Evolutionary conservation across 2,797 vertebrate species (phyloP), one percentile per base, ranked within the genome.

Genomic region (Lepilemur septentrionalis): DNA sequence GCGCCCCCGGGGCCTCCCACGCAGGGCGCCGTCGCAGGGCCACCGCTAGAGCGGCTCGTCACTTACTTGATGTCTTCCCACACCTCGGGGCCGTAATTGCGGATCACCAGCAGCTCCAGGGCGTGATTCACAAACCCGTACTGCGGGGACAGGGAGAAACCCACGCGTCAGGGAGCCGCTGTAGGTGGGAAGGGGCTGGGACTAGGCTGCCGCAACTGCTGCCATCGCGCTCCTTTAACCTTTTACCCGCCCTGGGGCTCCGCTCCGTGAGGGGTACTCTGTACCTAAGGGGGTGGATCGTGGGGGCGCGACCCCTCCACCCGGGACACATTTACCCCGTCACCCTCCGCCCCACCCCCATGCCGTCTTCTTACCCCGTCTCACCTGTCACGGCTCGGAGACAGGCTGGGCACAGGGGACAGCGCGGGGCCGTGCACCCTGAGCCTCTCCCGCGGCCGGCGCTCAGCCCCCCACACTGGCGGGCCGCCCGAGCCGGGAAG

Each of bases 1-100:
- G 35, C 25, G 12, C 75, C 73, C 32, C 35, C 35, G 48, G 12
- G 4, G 15, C 57, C 41, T 52, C 67, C 18, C 43, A 30, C 18
- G 35, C 75, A 32, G 25, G 4, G 35, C 46, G n/a, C 87, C 32
- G 1, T 35, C 6, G 48, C 22, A 1, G 25, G 61, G 32, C n/a
- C 67, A 28, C 23, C 11, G 76, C 63, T 20, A 0, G 6, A 4
- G 11, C 7, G 7, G 78, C 69, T 5, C 1, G 70, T 1, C 91
- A 99, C 99, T 99, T 98, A 99, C 99, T 99, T 99, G 98, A 99
- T 99, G 98, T 99, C 99, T 98, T 99, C 99, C 99, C 99, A 99
- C 97, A 99, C 99, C 97, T 99, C 99, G 67, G 99, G 99, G 38
- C 99, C 99, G 94, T 99, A 99, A 98, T 99, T 99, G 98, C 99